Conservation (phyloP, 1,140 invertebrate species). For the Aphis craccivora region DNA sequence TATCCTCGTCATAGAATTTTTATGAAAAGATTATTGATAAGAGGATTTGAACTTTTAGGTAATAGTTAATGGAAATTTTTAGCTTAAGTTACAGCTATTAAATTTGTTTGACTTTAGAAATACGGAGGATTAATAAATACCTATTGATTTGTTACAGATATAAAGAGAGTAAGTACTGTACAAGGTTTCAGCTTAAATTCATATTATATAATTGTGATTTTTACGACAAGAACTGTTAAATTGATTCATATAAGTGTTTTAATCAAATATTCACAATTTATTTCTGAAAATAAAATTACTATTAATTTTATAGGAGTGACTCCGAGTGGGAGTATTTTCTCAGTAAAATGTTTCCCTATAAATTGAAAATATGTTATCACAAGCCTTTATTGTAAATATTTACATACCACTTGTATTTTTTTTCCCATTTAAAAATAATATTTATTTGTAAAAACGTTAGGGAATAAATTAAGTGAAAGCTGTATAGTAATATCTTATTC, state of each 20-base stretch:
- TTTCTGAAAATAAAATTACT: neutral
- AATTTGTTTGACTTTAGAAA: neutral
- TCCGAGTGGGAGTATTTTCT: neutral
- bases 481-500: no score
- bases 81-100: neutral
- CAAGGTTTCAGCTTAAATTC: neutral
- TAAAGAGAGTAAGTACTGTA: neutral
- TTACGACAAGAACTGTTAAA: neutral
- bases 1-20: neutral
- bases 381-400: no score
- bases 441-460: no score
- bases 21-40: neutral
- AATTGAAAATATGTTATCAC: no score
- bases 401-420: no score
- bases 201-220: neutral
- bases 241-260: neutral
- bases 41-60: neutral
- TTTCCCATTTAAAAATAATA: no score
- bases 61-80: neutral
- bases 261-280: neutral
- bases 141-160: neutral
- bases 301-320: neutral
- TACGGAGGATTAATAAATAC: neutral
- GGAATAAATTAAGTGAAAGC: no score
- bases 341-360: no score